Conservation (phyloP, 53 echinoderm and acorn worm genomes). For the Henricia sp. region DNA sequence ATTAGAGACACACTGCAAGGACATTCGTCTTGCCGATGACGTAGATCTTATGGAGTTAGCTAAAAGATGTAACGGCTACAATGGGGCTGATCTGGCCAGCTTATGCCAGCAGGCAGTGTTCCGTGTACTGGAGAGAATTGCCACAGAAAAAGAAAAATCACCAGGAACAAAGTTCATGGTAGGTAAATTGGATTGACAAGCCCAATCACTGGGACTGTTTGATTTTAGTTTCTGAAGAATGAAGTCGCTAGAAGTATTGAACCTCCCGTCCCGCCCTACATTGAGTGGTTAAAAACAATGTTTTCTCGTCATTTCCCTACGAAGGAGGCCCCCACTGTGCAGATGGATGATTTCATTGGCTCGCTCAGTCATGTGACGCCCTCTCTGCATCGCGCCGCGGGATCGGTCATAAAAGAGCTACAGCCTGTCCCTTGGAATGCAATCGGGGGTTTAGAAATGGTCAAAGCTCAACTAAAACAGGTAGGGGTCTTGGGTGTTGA, state of each 20-base stretch:
- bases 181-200: background rate
- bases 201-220: too few relatives aligned
- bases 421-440: constrained; percentile 63
- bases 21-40: constrained; percentile 18
- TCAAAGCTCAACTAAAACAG: constrained; percentile 64
- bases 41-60: constrained; percentile 50
- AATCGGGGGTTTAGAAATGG: constrained; percentile 58
- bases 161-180: background rate
- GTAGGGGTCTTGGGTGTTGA: constrained; percentile 6
- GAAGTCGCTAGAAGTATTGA: too few relatives aligned
- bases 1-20: constrained; percentile 43
- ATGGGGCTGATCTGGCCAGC: constrained; percentile 65
- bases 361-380: constrained; percentile 60
- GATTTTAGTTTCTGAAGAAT: too few relatives aligned
- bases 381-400: constrained; percentile 62
- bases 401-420: constrained; percentile 54
- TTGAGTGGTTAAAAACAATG: too few relatives aligned
- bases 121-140: constrained; percentile 23
- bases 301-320: too few relatives aligned
- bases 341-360: constrained; percentile 50
- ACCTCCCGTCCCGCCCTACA: too few relatives aligned
- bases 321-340: constrained; percentile 19
- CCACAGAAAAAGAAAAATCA: background rate
- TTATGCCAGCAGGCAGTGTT: constrained; percentile 68
- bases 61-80: constrained; percentile 55